phyloP scores from a whole-genome alignment of 1,140 invertebrate species.

The Coboldia fuscipes region DNA sequence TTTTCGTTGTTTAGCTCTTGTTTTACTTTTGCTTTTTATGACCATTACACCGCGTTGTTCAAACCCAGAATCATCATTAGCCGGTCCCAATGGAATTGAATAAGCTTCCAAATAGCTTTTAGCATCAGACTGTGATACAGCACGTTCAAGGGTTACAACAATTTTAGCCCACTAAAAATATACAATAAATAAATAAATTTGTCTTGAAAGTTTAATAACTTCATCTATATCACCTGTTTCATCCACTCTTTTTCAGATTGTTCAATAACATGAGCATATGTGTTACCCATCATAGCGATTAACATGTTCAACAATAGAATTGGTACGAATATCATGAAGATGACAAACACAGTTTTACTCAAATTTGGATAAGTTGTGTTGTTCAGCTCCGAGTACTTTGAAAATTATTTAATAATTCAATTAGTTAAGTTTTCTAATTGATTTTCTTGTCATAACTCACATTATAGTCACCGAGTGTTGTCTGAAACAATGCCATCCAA shows the following conservation, averaged over 20 bases:
- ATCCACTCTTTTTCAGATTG: constrained; percentile 98
- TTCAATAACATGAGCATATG: constrained; percentile 92
- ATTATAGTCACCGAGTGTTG: constrained; percentile 93
- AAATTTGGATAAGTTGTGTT: constrained; percentile 76
- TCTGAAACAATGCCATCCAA: constrained; percentile 95
- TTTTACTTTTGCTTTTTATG: constrained; percentile 93
- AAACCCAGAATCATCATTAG: constrained; percentile 56
- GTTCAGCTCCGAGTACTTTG: constrained; percentile 78
- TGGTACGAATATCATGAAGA: constrained; percentile 95
- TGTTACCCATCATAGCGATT: constrained; percentile 99
- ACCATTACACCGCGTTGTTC: constrained; percentile 88
- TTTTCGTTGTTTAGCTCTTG: constrained; percentile 85
- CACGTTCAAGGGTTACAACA: constrained; percentile 82
- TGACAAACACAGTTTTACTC: constrained; percentile 82
- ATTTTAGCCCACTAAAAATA: constrained; percentile 91
- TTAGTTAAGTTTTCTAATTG: constrained; percentile 1
- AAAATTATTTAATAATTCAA: constrained; percentile 5
- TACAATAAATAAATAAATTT: not conserved
- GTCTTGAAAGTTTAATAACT: not conserved
- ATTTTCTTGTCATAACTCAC: constrained; percentile 31
- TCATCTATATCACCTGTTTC: constrained; percentile 57
- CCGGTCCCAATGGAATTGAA: constrained; percentile 72
- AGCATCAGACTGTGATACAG: constrained; percentile 71
- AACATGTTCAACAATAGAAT: constrained; percentile 94
- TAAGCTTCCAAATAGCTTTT: constrained; percentile 85